Evolutionary conservation across 2,888 invertebrate genomes (phyloP), one percentile per base, ranked within the genome.

Genomic region (Rapana venosa): DNA sequence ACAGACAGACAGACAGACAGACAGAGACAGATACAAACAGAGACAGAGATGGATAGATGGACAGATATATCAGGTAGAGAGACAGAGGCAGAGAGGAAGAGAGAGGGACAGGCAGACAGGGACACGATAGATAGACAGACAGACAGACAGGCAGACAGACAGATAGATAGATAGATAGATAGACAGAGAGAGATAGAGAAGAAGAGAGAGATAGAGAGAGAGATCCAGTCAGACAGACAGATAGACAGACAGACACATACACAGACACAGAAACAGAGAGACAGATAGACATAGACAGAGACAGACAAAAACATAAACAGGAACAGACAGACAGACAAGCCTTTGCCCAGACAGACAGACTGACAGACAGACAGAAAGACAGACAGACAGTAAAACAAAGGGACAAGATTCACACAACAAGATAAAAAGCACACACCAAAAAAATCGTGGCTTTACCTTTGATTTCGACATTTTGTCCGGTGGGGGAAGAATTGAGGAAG

Each of bases 401-500:
- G 79, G 22, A 30, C 6, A 26, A 56, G n/a, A 32, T 20, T n/a
- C n/a, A 35, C 30, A 36, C 22, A 56, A 22, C 26, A 61, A 77
- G n/a, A 77, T 77, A 79, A 4, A n/a, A n/a, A 36, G 22, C 47
- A 58, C 77, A 11, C 47, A 58, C 77, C 4, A 47, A 47, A 47
- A 74, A 11, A 22, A 5, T 22, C 11, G 79, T 58, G 66, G 6
- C 35, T 91, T 94, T 96, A 98, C 98, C 98, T 98, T 98, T 98
- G 98, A 98, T 98, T 96, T 99, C 98, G 90, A 99, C 98, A 94
- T 98, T 98, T 92, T 98, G 98, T 98, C 98, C 96, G 97, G 98
- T 97, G 97, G 98, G 95, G 97, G 97, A 96, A 97, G 95, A 97
- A 96, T 98, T 98, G 96, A 98, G 98, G 97, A 98, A 98, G 94